Evolutionary conservation across 2,888 invertebrate species (phyloP).

Genomic region (Melanotus villosus): DNA sequence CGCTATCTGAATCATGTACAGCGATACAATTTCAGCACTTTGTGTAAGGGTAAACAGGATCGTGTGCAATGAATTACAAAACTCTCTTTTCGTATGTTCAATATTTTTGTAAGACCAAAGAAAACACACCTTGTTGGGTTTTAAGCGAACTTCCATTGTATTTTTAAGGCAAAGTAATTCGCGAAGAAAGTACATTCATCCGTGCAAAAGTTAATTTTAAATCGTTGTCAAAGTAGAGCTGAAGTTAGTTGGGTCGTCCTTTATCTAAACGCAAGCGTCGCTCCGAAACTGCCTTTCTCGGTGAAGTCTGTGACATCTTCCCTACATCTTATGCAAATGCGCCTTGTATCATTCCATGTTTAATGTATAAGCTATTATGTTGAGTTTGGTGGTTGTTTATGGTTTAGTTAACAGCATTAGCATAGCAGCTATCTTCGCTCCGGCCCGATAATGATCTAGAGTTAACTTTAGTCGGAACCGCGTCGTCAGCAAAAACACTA

Average conservation of each 20-base stretch:
- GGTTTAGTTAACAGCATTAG: constrained; percentile 65
- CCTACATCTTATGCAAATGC: constrained; percentile 66
- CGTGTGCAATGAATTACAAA: too few species aligned
- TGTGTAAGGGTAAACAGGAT: too few species aligned
- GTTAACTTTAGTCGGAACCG: constrained; percentile 56
- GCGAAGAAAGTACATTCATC: constrained; percentile 27
- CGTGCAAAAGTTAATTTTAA: constrained; percentile 34
- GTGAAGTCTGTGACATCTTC: constrained; percentile 55
- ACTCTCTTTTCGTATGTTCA: too few species aligned
- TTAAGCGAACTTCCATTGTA: neutral
- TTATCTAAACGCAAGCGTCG: constrained; percentile 39
- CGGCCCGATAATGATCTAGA: constrained; percentile 63
- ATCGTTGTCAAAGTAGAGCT: constrained; percentile 26
- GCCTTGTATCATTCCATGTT: constrained; percentile 65
- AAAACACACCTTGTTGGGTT: too few species aligned
- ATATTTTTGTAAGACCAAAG: too few species aligned
- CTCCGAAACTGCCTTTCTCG: constrained; percentile 37
- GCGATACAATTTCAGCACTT: too few species aligned
- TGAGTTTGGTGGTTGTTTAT: constrained; percentile 66
- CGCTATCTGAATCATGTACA: too few species aligned
- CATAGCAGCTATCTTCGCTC: constrained; percentile 62
- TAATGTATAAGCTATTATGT: constrained; percentile 67
- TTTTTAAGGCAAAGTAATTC: constrained; percentile 13
- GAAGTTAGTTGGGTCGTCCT: constrained; percentile 30
- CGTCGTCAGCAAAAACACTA: constrained; percentile 58